These are phyloP conservation scores for Melanotaenia nigrans DNA, from an alignment of 2,797 vertebrate species.

Conservation along the genomic window DNA sequence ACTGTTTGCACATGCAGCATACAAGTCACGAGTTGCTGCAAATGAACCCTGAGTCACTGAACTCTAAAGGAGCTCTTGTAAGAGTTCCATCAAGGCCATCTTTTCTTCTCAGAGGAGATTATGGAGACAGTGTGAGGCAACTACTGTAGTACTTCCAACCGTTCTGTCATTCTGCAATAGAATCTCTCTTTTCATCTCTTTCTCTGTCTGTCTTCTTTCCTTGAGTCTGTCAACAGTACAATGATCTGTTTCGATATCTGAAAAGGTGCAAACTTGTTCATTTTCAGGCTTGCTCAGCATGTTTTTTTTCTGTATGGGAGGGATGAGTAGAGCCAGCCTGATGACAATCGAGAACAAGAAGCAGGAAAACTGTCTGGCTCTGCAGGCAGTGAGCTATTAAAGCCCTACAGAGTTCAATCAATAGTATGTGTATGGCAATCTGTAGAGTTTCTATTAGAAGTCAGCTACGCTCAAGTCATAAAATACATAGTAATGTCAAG, in stretches of 20 bases:
- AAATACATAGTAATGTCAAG: slow-evolving; percentile 10
- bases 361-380: slow-evolving; percentile 45
- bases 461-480: slow-evolving; percentile 22
- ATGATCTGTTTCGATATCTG: slow-evolving; percentile 36
- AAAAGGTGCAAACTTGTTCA: slow-evolving; percentile 20
- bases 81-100: background rate
- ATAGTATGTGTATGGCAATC: slow-evolving; percentile 65
- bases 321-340: slow-evolving; percentile 37
- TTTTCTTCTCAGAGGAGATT: background rate
- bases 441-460: slow-evolving; percentile 50
- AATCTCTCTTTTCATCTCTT: background rate
- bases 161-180: background rate
- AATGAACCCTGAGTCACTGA: background rate
- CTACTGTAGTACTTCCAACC: background rate
- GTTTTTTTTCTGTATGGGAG: slow-evolving; percentile 13
- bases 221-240: slow-evolving; percentile 24
- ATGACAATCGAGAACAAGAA: slow-evolving; percentile 41
- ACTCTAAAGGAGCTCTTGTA: background rate
- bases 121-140: background rate
- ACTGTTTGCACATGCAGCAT: no score
- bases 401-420: slow-evolving; percentile 66
- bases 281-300: slow-evolving; percentile 41
- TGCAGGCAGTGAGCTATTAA: slow-evolving; percentile 46
- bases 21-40: background rate
- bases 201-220: no score